phyloP scores from a whole-genome alignment of 2,888 invertebrate genomes.

The Eupithecia subfuscata region DNA sequence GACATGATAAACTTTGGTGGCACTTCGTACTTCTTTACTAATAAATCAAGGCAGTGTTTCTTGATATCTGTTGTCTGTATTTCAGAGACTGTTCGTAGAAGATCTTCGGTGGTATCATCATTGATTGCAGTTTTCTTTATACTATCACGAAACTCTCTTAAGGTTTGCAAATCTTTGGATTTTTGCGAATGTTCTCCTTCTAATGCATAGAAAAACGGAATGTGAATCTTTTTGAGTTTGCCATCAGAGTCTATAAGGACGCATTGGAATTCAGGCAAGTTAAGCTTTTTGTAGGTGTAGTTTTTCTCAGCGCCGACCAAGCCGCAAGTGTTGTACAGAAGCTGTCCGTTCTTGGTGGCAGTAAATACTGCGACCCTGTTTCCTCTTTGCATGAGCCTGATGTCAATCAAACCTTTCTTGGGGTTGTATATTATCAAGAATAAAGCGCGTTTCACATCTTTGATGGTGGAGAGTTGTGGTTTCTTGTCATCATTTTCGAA shows the following conservation, averaged over 20 bases:
- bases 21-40: constrained; percentile 86
- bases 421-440: constrained; percentile 97
- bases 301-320: constrained; percentile 88
- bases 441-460: constrained; percentile 85
- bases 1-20: constrained; percentile 84
- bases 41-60: constrained; percentile 88
- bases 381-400: constrained; percentile 96
- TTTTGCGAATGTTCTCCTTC: constrained; percentile 94
- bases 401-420: constrained; percentile 95
- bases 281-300: constrained; percentile 82
- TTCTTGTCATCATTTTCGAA: constrained; percentile 76
- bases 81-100: constrained; percentile 84
- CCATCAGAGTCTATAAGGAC: constrained; percentile 93
- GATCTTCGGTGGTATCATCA: constrained; percentile 80
- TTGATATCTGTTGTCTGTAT: constrained; percentile 89
- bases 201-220: constrained; percentile 96
- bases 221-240: constrained; percentile 90
- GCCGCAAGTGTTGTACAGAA: constrained; percentile 92
- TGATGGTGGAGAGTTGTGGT: constrained; percentile 70
- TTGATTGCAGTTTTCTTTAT: constrained; percentile 84
- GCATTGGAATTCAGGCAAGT: constrained; percentile 87
- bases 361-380: constrained; percentile 95
- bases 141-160: constrained; percentile 89
- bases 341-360: constrained; percentile 92
- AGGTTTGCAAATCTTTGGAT: constrained; percentile 93